Evolutionary conservation across 2,113 vertebrate genomes (phyloP), one percentile per base, ranked within the genome.

Genomic region (Trochalopteron elliotii): DNA sequence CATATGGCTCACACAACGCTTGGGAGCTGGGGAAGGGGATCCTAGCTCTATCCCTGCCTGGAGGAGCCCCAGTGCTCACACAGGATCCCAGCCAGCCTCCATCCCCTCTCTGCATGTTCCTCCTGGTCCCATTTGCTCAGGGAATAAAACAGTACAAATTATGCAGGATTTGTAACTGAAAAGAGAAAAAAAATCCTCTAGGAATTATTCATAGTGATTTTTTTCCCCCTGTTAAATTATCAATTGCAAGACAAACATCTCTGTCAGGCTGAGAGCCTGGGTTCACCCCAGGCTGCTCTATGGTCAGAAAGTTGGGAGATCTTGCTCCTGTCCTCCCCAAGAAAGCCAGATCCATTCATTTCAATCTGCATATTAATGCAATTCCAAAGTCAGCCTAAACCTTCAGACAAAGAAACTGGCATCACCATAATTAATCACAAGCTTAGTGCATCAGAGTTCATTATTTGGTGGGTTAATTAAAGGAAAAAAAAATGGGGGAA

Each of bases 41-140:
- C 50, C 59, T 47, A 42, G 59, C 40, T 56, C 59, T 10, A 0
- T 31, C 39, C 57, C 57, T 33, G 33, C 30, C 59, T 64, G 69
- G n/a, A 56, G 22, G 40, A 56, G 18, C 22, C 47, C 17, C 9
- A 5, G 22, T 10, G 35, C 39, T 70, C 57, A 64, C 68, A 24
- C 2, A 30, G 39, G 42, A 33, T 12, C 24, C 45, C 55, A 33
- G 4, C 12, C 17, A 11, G 18, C n/a, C 13, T 24, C 23, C 15
- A 1, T 9, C 31, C 37, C 49, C 50, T 39, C 30, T 28, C 53
- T 39, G 23, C 3, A 0, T 9, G 12, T 20, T 52, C 40, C 37
- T 65, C 30, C 56, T 20, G 1, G 1, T 21, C 40, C 37, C 2
- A 0, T n/a, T 78, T 37, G 42, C 6, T 11, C 25, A 7, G 53